phyloP scores from a whole-genome alignment of 2,888 invertebrate species.

The Anorthoa munda region DNA sequence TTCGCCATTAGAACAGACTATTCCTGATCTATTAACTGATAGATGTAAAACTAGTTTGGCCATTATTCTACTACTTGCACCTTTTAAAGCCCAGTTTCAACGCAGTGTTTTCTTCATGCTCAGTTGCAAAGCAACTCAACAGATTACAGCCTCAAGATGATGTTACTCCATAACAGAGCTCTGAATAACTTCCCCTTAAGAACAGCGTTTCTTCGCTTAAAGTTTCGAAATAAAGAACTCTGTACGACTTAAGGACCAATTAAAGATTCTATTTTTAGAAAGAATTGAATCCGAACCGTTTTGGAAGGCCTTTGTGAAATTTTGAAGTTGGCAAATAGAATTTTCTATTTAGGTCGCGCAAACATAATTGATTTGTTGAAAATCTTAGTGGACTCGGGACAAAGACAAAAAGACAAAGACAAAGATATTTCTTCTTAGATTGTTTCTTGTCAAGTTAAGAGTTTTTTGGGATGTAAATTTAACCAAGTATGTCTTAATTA shows the following conservation, averaged over 20 bases:
- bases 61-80: too few species aligned
- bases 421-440: too few species aligned
- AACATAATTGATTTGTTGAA: slow-evolving; percentile 52
- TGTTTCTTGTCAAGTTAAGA: slow-evolving; percentile 32
- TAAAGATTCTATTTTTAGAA: slow-evolving; percentile 49
- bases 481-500: slow-evolving; percentile 6
- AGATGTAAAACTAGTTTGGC: too few species aligned
- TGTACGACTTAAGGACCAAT: slow-evolving; percentile 46
- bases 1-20: too few species aligned
- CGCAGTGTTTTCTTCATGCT: slow-evolving; percentile 42
- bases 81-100: too few species aligned
- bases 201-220: slow-evolving; percentile 14
- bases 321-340: slow-evolving; percentile 21
- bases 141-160: slow-evolving; percentile 54
- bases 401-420: too few species aligned
- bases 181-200: slow-evolving; percentile 21
- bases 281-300: slow-evolving; percentile 46
- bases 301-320: slow-evolving; percentile 32
- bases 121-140: slow-evolving; percentile 41
- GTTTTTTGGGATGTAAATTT: slow-evolving; percentile 1
- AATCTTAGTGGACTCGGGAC: slow-evolving; percentile 12
- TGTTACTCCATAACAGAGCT: slow-evolving; percentile 38
- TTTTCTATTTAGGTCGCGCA: slow-evolving; percentile 37
- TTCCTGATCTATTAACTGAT: too few species aligned
- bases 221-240: slow-evolving; percentile 42